A percentile compares a stretch with the other conserved stretches of the same genome.
Evolutionary conservation across 2,888 invertebrate species (phyloP).

Genomic region (Arenicola marina): DNA sequence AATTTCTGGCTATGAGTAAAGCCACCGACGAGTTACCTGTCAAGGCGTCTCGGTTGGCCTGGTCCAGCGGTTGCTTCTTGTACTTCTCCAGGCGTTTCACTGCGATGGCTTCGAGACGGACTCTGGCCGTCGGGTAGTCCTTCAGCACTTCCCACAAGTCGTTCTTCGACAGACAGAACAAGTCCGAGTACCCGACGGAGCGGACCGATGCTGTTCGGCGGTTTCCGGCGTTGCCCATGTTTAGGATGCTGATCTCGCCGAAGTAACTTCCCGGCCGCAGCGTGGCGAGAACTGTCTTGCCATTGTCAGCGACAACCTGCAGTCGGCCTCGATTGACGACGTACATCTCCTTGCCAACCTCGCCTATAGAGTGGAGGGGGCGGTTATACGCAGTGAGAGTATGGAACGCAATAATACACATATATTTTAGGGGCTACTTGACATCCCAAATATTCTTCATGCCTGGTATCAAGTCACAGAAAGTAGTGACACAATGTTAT

Average conservation of each 20-base stretch:
- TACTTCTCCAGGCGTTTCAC: constrained; percentile 97
- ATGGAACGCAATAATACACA: no score
- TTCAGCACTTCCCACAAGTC: constrained; percentile 98
- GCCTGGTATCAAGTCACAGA: no score
- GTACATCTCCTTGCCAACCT: constrained; percentile 99
- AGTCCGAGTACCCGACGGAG: constrained; percentile 97
- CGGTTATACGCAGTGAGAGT: no score
- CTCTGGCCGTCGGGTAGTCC: constrained; percentile 70
- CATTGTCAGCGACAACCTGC: constrained; percentile 75
- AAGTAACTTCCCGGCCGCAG: constrained; percentile 99
- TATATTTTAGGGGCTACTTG: no score
- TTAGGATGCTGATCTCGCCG: constrained; percentile 98
- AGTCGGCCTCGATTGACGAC: constrained; percentile 90
- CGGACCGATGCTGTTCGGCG: constrained; percentile 96
- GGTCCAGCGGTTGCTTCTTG: constrained; percentile 70
- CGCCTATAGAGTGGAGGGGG: constrained; percentile 70
- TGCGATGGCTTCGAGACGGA: constrained; percentile 91
- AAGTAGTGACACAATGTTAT: no score
- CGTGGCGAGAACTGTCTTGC: constrained; percentile 93
- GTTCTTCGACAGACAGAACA: constrained; percentile 97
- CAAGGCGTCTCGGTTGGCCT: no score
- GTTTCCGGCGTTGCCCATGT: constrained; percentile 93
- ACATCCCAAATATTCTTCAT: no score
- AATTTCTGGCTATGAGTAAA: no score
- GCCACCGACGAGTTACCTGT: no score